Percentiles rank a stretch among this genome's conserved stretches.
These are phyloP conservation scores for Amphipoea lucens DNA, from an alignment of 2,888 invertebrate species.

Conservation along the genomic window DNA sequence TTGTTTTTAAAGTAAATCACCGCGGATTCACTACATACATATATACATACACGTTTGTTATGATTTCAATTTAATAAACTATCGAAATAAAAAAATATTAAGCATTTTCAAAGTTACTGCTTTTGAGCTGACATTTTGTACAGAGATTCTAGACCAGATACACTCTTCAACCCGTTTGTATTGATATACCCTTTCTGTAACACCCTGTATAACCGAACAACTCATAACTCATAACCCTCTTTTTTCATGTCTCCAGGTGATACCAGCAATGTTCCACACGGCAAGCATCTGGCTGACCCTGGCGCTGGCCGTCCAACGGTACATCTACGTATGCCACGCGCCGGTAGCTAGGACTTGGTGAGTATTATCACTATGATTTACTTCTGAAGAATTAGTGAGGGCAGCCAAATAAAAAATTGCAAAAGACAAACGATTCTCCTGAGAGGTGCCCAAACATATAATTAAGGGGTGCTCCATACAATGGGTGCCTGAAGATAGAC, in stretches of 20 bases:
- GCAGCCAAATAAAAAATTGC: not conserved
- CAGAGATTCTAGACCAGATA: too few relatives aligned
- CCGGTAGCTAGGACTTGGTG: constrained; percentile 95
- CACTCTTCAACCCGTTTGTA: too few relatives aligned
- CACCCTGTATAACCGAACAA: not conserved
- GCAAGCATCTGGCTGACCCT: constrained; percentile 98
- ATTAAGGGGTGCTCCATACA: too few relatives aligned
- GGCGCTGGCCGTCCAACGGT: constrained; percentile 97
- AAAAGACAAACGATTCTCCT: not conserved
- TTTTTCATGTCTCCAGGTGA: constrained; percentile 84
- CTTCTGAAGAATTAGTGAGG: not conserved
- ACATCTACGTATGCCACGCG: constrained; percentile 98
- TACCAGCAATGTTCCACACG: constrained; percentile 97
- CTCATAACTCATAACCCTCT: not conserved
- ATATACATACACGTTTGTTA: too few relatives aligned
- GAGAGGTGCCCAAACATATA: not conserved
- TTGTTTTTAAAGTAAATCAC: not conserved
- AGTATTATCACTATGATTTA: constrained; percentile 73
- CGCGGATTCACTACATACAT: not conserved
- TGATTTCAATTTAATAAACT: too few relatives aligned
- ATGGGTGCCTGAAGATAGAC: too few relatives aligned
- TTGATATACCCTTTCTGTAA: too few relatives aligned
- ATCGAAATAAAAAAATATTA: too few relatives aligned
- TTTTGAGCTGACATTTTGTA: too few relatives aligned
- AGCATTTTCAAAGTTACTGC: too few relatives aligned